These are phyloP conservation scores for Lethocerus indicus DNA, from an alignment of 1,140 invertebrate genomes.

Conservation along the genomic window DNA sequence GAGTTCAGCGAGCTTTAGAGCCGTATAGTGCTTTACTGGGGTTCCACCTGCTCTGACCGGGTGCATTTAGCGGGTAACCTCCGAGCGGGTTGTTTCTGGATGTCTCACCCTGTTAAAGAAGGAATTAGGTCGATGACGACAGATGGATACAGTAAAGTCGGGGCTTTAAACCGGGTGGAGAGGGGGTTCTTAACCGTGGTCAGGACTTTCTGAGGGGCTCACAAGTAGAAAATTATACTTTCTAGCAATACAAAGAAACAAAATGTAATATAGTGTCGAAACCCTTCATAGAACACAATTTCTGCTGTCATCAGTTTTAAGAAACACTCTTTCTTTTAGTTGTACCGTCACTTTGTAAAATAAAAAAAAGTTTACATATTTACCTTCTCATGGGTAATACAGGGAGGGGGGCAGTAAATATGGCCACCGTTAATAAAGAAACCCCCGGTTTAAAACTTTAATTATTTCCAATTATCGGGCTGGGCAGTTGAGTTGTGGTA, in stretches of 20 bases:
- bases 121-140: too few relatives aligned
- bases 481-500: not conserved
- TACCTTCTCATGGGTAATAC: too few relatives aligned
- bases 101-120: not conserved
- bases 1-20: not conserved
- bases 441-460: not conserved
- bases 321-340: not conserved
- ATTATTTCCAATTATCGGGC: not conserved
- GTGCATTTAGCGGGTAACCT: not conserved
- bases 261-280: not conserved
- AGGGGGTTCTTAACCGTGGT: not conserved
- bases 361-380: too few relatives aligned
- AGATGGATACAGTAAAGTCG: not conserved
- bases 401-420: too few relatives aligned
- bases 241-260: not conserved
- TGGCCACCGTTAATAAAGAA: not conserved
- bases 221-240: not conserved
- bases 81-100: not conserved
- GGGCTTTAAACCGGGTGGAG: not conserved
- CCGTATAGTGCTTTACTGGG: not conserved
- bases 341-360: not conserved
- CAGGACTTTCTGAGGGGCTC: not conserved
- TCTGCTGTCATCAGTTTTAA: not conserved
- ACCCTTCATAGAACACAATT: not conserved
- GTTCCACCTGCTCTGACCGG: not conserved